These are phyloP conservation scores for Hesperia comma DNA, from an alignment of 2,888 invertebrate species.

Conservation along the genomic window DNA sequence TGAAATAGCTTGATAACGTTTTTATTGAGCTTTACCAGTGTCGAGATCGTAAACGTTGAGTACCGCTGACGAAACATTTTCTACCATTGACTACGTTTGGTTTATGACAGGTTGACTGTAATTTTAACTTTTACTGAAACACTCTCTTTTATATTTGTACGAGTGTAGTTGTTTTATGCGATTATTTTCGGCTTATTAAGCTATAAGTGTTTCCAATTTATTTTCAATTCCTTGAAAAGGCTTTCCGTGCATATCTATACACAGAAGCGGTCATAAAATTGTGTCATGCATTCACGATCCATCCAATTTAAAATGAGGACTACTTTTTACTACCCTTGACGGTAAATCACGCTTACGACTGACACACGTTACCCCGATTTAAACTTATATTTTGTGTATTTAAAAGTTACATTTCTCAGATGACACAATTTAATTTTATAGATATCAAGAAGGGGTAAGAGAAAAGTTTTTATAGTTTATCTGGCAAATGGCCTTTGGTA, in stretches of 20 bases:
- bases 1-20: not conserved
- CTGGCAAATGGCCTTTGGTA: too few relatives aligned
- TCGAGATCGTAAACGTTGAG: slow-evolving; percentile 6
- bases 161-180: not conserved
- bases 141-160: slow-evolving; percentile 15
- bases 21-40: not conserved
- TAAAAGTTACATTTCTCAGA: too few relatives aligned
- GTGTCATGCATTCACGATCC: too few relatives aligned
- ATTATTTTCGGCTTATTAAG: not conserved
- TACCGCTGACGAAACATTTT: slow-evolving; percentile 19
- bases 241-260: not conserved
- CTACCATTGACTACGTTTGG: slow-evolving; percentile 26
- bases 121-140: slow-evolving; percentile 26
- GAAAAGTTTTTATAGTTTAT: too few relatives aligned
- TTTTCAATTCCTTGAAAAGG: not conserved
- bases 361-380: too few relatives aligned
- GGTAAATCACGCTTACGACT: too few relatives aligned
- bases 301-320: too few relatives aligned
- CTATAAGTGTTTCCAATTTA: not conserved
- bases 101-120: slow-evolving; percentile 33
- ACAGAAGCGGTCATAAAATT: too few relatives aligned
- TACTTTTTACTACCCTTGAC: too few relatives aligned
- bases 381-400: too few relatives aligned
- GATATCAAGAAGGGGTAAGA: too few relatives aligned
- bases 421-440: too few relatives aligned